phyloP scores from a whole-genome alignment of 2,113 vertebrate species.

The Lagenorhynchus albirostris region DNA sequence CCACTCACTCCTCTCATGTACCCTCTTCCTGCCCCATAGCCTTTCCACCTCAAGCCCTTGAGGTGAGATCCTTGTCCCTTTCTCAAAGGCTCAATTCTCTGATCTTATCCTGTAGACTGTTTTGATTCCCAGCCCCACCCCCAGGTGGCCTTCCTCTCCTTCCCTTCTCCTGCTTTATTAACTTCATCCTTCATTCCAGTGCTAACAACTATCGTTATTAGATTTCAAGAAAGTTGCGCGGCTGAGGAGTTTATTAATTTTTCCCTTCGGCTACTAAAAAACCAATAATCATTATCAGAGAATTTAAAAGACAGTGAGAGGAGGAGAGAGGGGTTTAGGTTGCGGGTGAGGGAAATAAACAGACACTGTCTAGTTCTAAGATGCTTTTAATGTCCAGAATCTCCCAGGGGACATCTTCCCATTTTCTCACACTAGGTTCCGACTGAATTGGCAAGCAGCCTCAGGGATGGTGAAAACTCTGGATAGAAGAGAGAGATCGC shows the following conservation, averaged over 20 bases:
- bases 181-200: slow-evolving; percentile 17
- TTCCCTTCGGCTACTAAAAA: slow-evolving; percentile 61
- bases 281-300: slow-evolving; percentile 55
- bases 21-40: neutral
- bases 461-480: neutral
- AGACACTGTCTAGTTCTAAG: neutral
- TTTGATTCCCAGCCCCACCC: neutral
- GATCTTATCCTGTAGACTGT: neutral
- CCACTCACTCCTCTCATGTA: neutral
- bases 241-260: slow-evolving; percentile 71
- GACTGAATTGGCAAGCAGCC: neutral
- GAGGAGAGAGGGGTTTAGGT: neutral
- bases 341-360: neutral
- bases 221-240: slow-evolving; percentile 53
- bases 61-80: neutral
- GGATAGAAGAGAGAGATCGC: neutral
- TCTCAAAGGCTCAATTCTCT: neutral
- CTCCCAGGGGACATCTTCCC: neutral
- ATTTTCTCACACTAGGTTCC: neutral
- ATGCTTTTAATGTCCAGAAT: slow-evolving; percentile 33
- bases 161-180: slow-evolving; percentile 40
- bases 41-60: neutral
- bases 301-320: slow-evolving; percentile 26
- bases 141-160: neutral
- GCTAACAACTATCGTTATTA: slow-evolving; percentile 55